Evolutionary conservation across 1,140 invertebrate species (phyloP), one percentile per base, ranked within the genome.

Genomic region (Sycophaga agraensis): DNA sequence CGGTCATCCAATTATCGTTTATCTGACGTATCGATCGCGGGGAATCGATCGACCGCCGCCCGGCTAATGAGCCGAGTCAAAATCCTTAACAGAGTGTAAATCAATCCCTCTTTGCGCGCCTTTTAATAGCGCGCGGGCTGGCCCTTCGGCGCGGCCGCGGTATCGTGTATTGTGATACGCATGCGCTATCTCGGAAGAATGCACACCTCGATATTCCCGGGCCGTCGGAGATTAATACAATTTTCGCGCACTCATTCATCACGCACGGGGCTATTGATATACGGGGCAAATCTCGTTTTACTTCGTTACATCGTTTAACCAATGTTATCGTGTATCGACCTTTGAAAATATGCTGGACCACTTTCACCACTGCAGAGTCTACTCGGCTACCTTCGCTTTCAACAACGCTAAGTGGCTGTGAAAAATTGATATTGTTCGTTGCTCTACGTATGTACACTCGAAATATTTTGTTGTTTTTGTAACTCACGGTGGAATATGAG

Each of bases 1-100:
- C 34, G 59, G 43, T 55, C 50, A 49, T 62, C 59, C 59, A 62
- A 62, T 62, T 62, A 62, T 39, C 43, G 51, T 62, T 62, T 62
- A 62, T 62, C 45, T 49, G 14, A 39, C 17, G 49, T 45, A 62
- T 49, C 59, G 59, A 62, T 62, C 45, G 21, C 17, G 24, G 4
- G 11, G 4, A 4, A 31, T 11, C 28, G 5, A 31, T 31, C 28
- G 28, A 31, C 28, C 5, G 31, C 31, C 16, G 11, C 4, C 14
- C 24, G 35, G n/a, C 31, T 62, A 62, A 62, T 56, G 53, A 50
- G 24, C 34, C 16, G 17, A 49, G 43, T 50, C 51, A 50, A 62
- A 62, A 62, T 56, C 50, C 53, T 56, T 35, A 56, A 56, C 45
- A 21, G n/a, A 49, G 59, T 62, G 45, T 62, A 62, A 62, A 62